A percentile compares a stretch with the other conserved stretches of the same genome.
phyloP scores from a whole-genome alignment of 2,888 invertebrate genomes.

The Tachina fera region DNA sequence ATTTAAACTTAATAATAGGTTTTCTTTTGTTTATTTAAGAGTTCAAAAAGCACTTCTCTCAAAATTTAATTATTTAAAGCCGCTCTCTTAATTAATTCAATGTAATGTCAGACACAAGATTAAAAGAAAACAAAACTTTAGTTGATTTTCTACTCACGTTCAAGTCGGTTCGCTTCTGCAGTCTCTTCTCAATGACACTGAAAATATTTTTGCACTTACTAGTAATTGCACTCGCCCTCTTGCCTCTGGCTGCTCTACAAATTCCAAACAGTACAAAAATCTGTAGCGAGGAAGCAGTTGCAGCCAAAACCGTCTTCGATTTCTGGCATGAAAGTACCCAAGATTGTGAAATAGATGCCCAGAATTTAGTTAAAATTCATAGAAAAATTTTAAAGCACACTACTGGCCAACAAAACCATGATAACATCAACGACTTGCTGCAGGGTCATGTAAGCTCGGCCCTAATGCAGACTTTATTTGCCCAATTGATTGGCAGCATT shows the following conservation, averaged over 20 bases:
- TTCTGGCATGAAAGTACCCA: slow-evolving; percentile 53
- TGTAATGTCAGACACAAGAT: not conserved
- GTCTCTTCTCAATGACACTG: not conserved
- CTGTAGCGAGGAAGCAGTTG: not conserved
- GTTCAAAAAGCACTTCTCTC: not conserved
- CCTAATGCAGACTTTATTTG: slow-evolving; percentile 27
- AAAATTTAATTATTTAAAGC: not conserved
- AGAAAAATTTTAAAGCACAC: slow-evolving; percentile 10
- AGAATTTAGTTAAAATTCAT: slow-evolving; percentile 18
- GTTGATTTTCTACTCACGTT: slow-evolving; percentile 22
- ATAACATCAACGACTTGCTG: slow-evolving; percentile 26
- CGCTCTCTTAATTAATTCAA: not conserved
- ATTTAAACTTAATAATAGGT: not conserved
- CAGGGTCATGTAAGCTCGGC: slow-evolving; percentile 24
- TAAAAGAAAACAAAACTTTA: not conserved
- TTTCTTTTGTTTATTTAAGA: slow-evolving; percentile 35
- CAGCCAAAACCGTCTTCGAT: slow-evolving; percentile 27
- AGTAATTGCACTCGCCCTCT: not conserved
- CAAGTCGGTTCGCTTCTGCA: not conserved
- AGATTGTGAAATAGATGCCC: slow-evolving; percentile 52
- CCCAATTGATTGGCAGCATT: slow-evolving; percentile 22
- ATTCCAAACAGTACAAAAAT: not conserved
- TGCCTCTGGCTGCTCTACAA: slow-evolving; percentile 9
- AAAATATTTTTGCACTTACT: not conserved
- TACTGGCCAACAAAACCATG: not conserved